phyloP scores from a whole-genome alignment of 2,888 invertebrate species.

The Hydrotaea cyrtoneurina region DNA sequence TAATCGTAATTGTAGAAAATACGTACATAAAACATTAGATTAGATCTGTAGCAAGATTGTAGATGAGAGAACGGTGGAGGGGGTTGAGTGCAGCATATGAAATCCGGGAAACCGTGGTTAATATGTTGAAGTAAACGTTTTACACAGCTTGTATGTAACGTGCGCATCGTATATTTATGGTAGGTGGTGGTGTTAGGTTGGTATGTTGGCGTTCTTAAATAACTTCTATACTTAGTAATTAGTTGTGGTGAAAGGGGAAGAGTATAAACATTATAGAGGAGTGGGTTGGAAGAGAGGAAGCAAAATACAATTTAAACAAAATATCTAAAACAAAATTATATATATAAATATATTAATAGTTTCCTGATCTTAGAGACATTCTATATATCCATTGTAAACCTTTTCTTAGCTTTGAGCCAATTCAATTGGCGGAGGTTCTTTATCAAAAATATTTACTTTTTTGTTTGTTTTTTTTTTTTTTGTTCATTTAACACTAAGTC shows the following conservation, averaged over 20 bases:
- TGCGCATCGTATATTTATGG: constrained; percentile 38
- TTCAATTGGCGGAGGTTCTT: constrained; percentile 55
- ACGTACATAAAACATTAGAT: constrained; percentile 21
- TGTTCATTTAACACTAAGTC: constrained; percentile 43
- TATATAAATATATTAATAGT: constrained; percentile 53
- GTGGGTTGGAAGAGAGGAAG: neutral
- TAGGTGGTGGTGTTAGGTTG: neutral
- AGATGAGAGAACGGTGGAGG: neutral
- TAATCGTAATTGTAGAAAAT: constrained; percentile 23
- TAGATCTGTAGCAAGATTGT: constrained; percentile 16
- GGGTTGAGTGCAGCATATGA: neutral
- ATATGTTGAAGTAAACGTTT: constrained; percentile 29
- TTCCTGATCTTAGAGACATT: constrained; percentile 54
- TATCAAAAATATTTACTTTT: constrained; percentile 49
- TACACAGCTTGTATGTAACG: constrained; percentile 37
- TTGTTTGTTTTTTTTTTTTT: neutral
- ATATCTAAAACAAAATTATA: constrained; percentile 24
- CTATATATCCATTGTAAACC: constrained; percentile 42
- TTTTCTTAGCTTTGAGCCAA: constrained; percentile 46
- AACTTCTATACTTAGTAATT: constrained; percentile 44
- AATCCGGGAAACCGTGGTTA: constrained; percentile 9
- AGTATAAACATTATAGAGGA: constrained; percentile 45
- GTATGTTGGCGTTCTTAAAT: constrained; percentile 36
- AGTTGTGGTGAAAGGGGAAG: constrained; percentile 1
- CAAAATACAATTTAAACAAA: constrained; percentile 20